Base-by-base conservation (phyloP, 2,888 invertebrate species). In the Caenorhabditis sp. region DNA sequence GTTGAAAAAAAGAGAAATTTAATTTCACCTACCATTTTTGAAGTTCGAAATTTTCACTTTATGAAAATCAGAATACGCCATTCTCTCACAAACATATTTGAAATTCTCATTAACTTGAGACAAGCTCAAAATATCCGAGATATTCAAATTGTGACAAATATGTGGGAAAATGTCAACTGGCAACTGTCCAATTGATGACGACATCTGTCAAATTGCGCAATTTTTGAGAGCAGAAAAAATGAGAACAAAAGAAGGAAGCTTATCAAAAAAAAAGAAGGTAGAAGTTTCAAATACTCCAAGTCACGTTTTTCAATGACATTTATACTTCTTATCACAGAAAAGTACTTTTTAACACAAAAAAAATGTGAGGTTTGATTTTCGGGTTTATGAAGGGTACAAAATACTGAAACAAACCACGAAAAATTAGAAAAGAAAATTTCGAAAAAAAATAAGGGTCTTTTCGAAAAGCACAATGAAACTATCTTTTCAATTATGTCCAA, bases 61-160 rank as follows among this genome's bases (percentile, higher is more conserved):
- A 49, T 59, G 63, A 26, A 71, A 63, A 20, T 67, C 65, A 31
- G 56, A 36, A 23, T 63, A 71, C 26, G 66, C 63, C 17, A 63
- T 62, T 14, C 26, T 21, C 26, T 60, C 50, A 14, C 66, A 59
- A 14, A 59, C 43, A 5, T 5, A 23, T 10, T 26, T 57, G 25
- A 71, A 12, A 14, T 54, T 36, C 14, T n/a, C n/a, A 23, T 63
- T 60, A 17, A 67, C 14, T 31, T 57, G 14, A 7, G 59, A 59
- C 4, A 71, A 36, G 0, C 21, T 60, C 56, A 66, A 49, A 36
- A 71, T 27, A 57, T 71, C 70, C 25, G 4, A 31, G 21, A 71
- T 67, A 20, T 52, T 54, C 23, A 71, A 66, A 54, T 71, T 58
- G 4, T 59, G 1, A 25, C 70, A 71, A 25, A 71, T 27, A 3